Conservation (phyloP, 2,113 vertebrate species). For the Callipepla squamata region DNA sequence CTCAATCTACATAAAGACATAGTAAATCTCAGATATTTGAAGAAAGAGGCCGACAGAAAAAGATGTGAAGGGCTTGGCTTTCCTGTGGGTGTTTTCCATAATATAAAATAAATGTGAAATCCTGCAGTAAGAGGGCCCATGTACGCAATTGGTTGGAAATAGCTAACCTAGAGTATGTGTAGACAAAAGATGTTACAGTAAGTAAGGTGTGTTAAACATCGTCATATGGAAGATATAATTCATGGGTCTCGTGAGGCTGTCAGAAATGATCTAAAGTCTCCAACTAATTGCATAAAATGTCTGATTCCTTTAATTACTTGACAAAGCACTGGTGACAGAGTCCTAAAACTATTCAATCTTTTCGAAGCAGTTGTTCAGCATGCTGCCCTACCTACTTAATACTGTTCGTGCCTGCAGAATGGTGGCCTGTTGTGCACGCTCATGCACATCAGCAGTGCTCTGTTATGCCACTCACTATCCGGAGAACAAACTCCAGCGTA, state of each 20-base stretch:
- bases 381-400: not conserved
- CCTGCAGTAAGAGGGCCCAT: not conserved
- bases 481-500: not conserved
- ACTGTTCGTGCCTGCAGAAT: not conserved
- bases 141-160: not conserved
- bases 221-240: not conserved
- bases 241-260: not conserved
- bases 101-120: not conserved
- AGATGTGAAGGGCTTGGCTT: not conserved
- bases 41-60: not conserved
- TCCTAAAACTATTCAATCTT: not conserved
- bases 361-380: not conserved
- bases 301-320: not conserved
- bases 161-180: not conserved
- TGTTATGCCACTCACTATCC: rapidly evolving
- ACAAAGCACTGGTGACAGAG: not conserved
- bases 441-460: not conserved
- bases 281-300: not conserved
- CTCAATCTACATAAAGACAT: not conserved
- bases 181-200: not conserved
- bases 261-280: not conserved
- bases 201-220: not conserved
- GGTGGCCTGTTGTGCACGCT: not conserved
- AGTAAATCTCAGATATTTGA: not conserved
- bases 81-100: not conserved